Base-by-base conservation (phyloP, 2,113 vertebrate species). In the Lontra canadensis region DNA sequence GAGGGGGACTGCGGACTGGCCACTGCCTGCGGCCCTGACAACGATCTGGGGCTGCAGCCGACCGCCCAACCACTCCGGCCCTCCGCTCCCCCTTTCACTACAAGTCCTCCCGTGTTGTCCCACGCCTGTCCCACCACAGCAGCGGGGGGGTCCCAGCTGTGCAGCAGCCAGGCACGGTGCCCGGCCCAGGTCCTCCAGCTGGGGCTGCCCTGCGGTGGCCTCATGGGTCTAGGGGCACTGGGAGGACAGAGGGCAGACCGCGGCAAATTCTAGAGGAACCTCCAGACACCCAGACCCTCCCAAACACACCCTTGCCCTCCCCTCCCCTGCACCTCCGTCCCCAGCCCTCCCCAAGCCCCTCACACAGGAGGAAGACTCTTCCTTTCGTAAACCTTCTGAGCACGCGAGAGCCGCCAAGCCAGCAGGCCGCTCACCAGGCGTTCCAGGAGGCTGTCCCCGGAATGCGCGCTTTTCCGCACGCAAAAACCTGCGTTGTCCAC, bases 31-130 rank as follows among this genome's bases (percentile, higher is more conserved):
- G 7, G 73, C 71, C 42, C 23, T 15, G 25, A 26, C 74, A 3
- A 3, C 3, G 23, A 74, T 15, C 6, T 6, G 1, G 44, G 74
- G 44, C 26, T 8, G 7, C 1, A 0, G 42, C 14, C 12, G 29
- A 15, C 26, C 0, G 18, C 34, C n/a, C 8, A 36, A 39, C 36
- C 6, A 11, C 21, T 29, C 39, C 25, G 3, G 13, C 13, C 44
- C 44, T 44, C 73, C 0, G 3, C 29, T 18, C 26, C 76, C 44
- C 44, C 44, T 29, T 20, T 15, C 42, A 17, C 2, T 2, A 6
- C 15, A 10, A 79, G 76, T 49, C 4, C 44, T 20, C 76, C 0
- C 2, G 4, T 52, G 76, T 52, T 21, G 31, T 79, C 76, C 42
- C 76, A 52, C 31, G 18, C 31, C 44, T 15, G 4, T 34, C 76